These are phyloP conservation scores for Brachirus orientalis DNA, from an alignment of 2,113 vertebrate species.

Conservation along the genomic window DNA sequence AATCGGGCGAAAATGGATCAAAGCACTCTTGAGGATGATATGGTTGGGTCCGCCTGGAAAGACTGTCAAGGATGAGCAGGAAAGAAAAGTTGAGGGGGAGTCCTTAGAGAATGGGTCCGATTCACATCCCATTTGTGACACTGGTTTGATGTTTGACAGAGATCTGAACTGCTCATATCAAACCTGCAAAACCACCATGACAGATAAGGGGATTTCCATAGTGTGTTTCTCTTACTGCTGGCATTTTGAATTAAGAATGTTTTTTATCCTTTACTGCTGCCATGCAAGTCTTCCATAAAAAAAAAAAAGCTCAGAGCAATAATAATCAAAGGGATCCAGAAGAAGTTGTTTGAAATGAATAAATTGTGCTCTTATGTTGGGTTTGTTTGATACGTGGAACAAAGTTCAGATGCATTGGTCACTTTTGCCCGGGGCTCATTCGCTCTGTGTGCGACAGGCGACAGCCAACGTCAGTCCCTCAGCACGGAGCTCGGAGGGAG, in stretches of 20 bases:
- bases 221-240: constrained; percentile 19
- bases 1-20: constrained; percentile 52
- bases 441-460: constrained; percentile 42
- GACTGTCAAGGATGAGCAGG: constrained; percentile 35
- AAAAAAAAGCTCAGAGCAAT: constrained; percentile 53
- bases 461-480: constrained; percentile 62
- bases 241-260: constrained; percentile 16
- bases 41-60: constrained; percentile 43
- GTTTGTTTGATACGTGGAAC: constrained; percentile 43
- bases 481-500: constrained; percentile 45
- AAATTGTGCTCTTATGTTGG: constrained; percentile 63
- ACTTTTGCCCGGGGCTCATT: constrained; percentile 38
- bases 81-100: constrained; percentile 20
- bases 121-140: constrained; percentile 51
- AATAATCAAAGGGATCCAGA: constrained; percentile 55
- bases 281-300: constrained; percentile 42
- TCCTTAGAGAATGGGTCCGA: constrained; percentile 24
- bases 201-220: constrained; percentile 19
- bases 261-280: constrained; percentile 39
- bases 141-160: constrained; percentile 54
- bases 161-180: constrained; percentile 42
- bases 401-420: constrained; percentile 67
- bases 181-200: constrained; percentile 36
- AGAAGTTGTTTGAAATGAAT: constrained; percentile 65
- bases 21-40: constrained; percentile 54